Evolutionary conservation across 2,113 vertebrate genomes (phyloP), one percentile per base, ranked within the genome.

Genomic region (Boleophthalmus pectinirostris): DNA sequence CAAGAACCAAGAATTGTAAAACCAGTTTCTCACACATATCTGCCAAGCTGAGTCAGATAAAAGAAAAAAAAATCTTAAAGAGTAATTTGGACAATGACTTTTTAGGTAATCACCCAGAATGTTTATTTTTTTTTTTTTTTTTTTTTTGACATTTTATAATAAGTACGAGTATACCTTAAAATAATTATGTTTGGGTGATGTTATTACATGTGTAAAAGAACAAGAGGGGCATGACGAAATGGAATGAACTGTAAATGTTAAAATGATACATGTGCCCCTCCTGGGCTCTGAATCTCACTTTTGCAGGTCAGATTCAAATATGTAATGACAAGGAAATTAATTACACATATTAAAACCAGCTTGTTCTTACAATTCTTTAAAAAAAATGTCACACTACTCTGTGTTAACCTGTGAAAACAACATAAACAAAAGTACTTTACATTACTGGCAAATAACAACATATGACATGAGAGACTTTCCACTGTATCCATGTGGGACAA

Each of bases 241-340:
- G 85, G 84, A 90, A 90, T 85, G 88, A 74, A 86, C 90, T 88
- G 75, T 88, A 91, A 90, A 91, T 92, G 82, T 86, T 84, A 79
- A 83, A 86, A 86, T 58, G 73, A 90, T 87, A 76, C 79, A 75
- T 82, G 73, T 54, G 73, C 78, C 82, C 67, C 82, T 70, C 77
- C 89, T 82, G 3, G 76, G 63, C 87, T n/a, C 81, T 18, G 66
- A 78, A 91, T 91, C 85, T 75, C 82, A 74, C 63, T 73, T 80
- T 70, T 23, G 58, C 74, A 87, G 86, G 86, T 90, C 80, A 89
- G 29, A 29, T 29, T 29, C 29, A 29, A 91, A 91, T 89, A 87
- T 90, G 82, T 84, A 85, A 79, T 90, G 90, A 91, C 86, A 90
- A 91, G 86, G 88, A 87, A 91, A 88, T 88, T 85, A 92, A 90